Conservation (phyloP, 2,797 vertebrate genomes). For the Holocentrus rufus region DNA sequence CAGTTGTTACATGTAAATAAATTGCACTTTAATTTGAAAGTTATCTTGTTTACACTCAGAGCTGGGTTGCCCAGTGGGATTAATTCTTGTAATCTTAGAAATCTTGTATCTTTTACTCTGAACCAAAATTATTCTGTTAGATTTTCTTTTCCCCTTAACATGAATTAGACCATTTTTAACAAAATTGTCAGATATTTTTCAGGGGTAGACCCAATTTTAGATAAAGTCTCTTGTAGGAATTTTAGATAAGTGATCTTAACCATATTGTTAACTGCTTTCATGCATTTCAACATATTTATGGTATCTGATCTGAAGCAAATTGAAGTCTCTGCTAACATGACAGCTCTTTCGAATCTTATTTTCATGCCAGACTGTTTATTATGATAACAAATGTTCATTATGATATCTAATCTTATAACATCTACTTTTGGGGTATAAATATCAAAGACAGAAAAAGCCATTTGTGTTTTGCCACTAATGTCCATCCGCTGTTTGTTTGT, state of each 20-base stretch:
- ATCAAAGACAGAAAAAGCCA: slow-evolving; percentile 31
- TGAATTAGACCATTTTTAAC: slow-evolving; percentile 6
- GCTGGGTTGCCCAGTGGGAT: background rate
- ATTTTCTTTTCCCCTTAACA: background rate
- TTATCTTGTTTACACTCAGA: background rate
- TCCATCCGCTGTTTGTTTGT: slow-evolving; percentile 43
- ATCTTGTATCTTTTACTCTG: background rate
- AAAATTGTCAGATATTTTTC: slow-evolving; percentile 16
- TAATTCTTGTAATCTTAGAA: background rate
- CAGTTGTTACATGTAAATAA: background rate
- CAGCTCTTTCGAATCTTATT: too few relatives aligned
- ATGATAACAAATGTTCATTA: slow-evolving; percentile 32
- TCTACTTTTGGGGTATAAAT: slow-evolving; percentile 28
- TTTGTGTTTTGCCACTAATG: slow-evolving; percentile 21
- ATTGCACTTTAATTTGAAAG: background rate
- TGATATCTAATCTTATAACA: slow-evolving; percentile 33
- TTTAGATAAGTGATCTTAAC: too few relatives aligned
- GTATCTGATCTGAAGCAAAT: too few relatives aligned
- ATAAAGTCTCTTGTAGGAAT: background rate
- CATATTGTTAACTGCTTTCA: too few relatives aligned
- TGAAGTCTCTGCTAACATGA: too few relatives aligned
- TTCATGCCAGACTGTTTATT: slow-evolving; percentile 31
- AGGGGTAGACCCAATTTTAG: background rate
- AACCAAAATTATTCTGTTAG: too few relatives aligned
- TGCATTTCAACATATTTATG: too few relatives aligned